Evolutionary conservation across 2,888 invertebrate species (phyloP).

Genomic region (Ariolimax columbianus): DNA sequence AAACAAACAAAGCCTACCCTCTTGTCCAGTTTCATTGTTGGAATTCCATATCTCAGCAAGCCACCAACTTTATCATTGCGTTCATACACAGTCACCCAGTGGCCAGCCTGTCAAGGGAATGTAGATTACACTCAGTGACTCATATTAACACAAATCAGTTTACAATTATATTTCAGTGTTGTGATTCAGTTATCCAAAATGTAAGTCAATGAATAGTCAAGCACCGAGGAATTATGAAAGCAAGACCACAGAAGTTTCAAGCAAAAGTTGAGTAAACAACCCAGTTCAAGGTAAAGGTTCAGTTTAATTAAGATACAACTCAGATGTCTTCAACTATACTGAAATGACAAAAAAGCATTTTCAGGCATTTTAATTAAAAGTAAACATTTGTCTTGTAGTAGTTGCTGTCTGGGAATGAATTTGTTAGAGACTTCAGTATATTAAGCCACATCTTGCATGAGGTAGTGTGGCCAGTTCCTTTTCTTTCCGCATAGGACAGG

Average conservation of each 20-base stretch:
- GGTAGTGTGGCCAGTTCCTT: no score
- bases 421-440: no score
- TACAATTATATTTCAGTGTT: no score
- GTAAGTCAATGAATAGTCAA: background rate
- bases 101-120: constrained; percentile 85
- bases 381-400: no score
- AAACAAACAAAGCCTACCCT: constrained; percentile 81
- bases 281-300: no score
- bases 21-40: constrained; percentile 98
- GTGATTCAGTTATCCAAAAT: background rate
- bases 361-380: no score
- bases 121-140: background rate
- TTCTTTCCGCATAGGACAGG: no score
- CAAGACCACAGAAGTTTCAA: background rate
- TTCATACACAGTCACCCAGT: constrained; percentile 97
- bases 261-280: background rate
- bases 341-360: no score
- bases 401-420: no score
- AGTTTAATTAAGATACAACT: no score
- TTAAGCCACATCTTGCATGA: no score
- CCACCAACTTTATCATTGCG: constrained; percentile 97
- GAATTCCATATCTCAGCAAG: constrained; percentile 97
- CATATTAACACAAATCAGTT: background rate
- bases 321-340: no score
- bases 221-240: background rate